These are phyloP conservation scores for Hippocampus comes DNA, from an alignment of 2,113 vertebrate genomes.

Conservation along the genomic window DNA sequence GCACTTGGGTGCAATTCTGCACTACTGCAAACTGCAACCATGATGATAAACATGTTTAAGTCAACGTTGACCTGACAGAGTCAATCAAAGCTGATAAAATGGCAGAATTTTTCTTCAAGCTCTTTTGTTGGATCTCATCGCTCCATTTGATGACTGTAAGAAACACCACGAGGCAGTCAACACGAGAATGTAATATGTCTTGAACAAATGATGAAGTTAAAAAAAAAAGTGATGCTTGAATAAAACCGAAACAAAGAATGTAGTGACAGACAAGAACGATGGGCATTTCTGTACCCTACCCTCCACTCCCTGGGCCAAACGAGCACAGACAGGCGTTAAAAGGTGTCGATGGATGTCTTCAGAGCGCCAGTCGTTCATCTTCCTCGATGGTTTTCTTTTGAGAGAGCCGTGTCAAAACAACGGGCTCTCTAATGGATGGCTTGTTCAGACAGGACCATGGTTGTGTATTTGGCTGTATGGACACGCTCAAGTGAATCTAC, in stretches of 20 bases:
- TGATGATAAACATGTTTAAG: not conserved
- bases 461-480: conserved; percentile 28
- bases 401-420: conserved; percentile 64
- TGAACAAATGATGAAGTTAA: not conserved
- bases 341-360: conserved; percentile 67
- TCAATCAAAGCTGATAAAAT: not conserved
- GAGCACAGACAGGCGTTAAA: conserved; percentile 63
- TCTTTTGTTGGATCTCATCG: not conserved
- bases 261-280: conserved; percentile 17
- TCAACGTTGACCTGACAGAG: not conserved
- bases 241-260: not conserved
- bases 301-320: conserved; percentile 31
- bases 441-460: conserved; percentile 61
- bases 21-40: too few species aligned
- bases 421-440: conserved; percentile 52
- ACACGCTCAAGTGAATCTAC: conserved; percentile 9
- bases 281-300: conserved; percentile 18
- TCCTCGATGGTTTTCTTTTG: conserved; percentile 61
- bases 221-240: not conserved
- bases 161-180: not conserved
- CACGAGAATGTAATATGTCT: not conserved
- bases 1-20: too few species aligned
- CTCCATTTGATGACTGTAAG: not conserved
- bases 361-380: conserved; percentile 53
- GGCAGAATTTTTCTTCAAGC: not conserved